phyloP scores from a whole-genome alignment of 2,888 invertebrate genomes.

The Silvanus unidentatus region DNA sequence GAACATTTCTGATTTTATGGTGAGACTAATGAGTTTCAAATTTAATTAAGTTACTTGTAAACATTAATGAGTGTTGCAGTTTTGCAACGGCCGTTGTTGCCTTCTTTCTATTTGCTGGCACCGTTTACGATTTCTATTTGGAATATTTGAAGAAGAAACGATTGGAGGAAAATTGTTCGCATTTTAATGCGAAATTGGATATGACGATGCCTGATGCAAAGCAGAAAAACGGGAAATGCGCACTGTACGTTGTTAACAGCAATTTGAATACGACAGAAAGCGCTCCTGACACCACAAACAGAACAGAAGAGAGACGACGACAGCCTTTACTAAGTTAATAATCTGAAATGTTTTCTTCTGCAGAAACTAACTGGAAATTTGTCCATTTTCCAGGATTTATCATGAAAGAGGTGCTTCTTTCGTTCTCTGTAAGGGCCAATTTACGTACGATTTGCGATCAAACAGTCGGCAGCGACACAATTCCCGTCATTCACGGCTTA shows the following conservation, averaged over 20 bases:
- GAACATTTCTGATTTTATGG: slow-evolving; percentile 66
- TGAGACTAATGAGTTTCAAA: slow-evolving; percentile 49
- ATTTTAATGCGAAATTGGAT: slow-evolving; percentile 33
- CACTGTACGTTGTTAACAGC: slow-evolving; percentile 40
- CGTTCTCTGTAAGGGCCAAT: slow-evolving; percentile 73
- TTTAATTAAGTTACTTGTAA: too few species aligned
- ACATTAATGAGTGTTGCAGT: slow-evolving; percentile 47
- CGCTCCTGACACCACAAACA: slow-evolving; percentile 12
- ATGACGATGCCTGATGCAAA: slow-evolving; percentile 41
- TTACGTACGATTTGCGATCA: slow-evolving; percentile 75
- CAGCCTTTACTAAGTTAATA: slow-evolving; percentile 13
- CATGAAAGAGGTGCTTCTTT: slow-evolving; percentile 63
- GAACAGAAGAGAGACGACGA: too few species aligned
- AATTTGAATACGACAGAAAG: slow-evolving; percentile 28
- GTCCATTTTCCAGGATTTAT: slow-evolving; percentile 49
- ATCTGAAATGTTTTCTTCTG: slow-evolving; percentile 4
- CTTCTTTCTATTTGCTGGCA: slow-evolving; percentile 59
- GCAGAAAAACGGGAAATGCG: slow-evolving; percentile 37
- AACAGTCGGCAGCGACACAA: slow-evolving; percentile 71
- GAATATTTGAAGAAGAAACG: slow-evolving; percentile 48
- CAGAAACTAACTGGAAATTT: background rate
- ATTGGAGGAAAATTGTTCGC: slow-evolving; percentile 29
- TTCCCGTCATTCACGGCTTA: slow-evolving; percentile 63
- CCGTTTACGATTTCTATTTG: slow-evolving; percentile 65
- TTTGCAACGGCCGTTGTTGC: slow-evolving; percentile 50